phyloP scores from a whole-genome alignment of 1,140 invertebrate species.

The Drosophila parabipectinata region DNA sequence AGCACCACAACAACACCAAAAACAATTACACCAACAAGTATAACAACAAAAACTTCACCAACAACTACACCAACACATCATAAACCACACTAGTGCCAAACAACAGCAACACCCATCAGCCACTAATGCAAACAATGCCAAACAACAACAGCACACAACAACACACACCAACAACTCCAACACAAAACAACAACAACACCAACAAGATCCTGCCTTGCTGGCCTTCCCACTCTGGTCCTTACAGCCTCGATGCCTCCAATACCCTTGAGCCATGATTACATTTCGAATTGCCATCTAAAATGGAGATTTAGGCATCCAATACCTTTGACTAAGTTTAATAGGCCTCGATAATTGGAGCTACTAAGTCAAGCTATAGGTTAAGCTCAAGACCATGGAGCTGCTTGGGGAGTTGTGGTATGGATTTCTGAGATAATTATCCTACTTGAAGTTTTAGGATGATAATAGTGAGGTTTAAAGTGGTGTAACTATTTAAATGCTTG shows the following conservation, averaged over 20 bases:
- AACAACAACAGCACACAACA: slow-evolving; percentile 29
- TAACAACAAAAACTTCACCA: slow-evolving; percentile 6
- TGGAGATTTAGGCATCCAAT: neutral
- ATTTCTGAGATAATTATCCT: no score
- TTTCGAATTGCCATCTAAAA: neutral
- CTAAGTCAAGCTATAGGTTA: neutral
- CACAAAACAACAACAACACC: slow-evolving; percentile 2
- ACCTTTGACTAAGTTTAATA: neutral
- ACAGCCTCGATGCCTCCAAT: slow-evolving; percentile 1
- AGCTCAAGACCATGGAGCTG: no score
- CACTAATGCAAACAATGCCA: slow-evolving; percentile 58
- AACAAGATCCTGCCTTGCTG: neutral
- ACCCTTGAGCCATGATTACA: slow-evolving; percentile 2
- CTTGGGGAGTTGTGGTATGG: no score
- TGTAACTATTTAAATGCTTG: no score
- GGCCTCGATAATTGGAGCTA: no score
- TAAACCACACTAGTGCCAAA: slow-evolving; percentile 11
- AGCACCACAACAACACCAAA: slow-evolving; percentile 9
- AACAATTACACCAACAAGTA: neutral
- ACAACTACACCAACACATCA: slow-evolving; percentile 5
- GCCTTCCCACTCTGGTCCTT: neutral
- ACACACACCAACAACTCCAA: slow-evolving; percentile 8
- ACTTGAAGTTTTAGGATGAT: no score
- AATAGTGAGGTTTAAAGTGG: no score
- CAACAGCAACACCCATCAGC: slow-evolving; percentile 6